These are phyloP conservation scores for Seira musarum DNA, from an alignment of 2,888 invertebrate genomes.

Conservation along the genomic window DNA sequence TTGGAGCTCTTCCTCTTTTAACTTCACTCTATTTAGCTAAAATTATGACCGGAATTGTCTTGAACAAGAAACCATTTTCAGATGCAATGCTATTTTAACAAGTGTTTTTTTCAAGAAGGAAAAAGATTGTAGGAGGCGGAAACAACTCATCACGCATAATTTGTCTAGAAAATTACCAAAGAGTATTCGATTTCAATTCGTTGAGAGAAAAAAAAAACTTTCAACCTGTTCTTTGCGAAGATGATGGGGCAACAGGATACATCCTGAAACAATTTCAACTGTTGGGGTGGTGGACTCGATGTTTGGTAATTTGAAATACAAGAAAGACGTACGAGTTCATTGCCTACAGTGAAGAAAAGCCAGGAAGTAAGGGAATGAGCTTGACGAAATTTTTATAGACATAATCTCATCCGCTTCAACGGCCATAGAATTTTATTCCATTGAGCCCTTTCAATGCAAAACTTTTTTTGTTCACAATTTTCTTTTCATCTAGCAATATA, in stretches of 20 bases:
- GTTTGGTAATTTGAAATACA: too few relatives aligned
- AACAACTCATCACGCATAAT: slow-evolving; percentile 36
- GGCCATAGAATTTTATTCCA: neutral
- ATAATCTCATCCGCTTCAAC: neutral
- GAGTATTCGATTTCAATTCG: too few relatives aligned
- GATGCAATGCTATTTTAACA: neutral
- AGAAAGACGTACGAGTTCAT: too few relatives aligned
- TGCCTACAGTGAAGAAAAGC: too few relatives aligned
- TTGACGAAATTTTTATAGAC: too few relatives aligned
- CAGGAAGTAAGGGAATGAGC: too few relatives aligned
- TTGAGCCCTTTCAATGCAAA: neutral
- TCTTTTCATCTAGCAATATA: neutral
- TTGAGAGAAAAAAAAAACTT: too few relatives aligned
- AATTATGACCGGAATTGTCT: neutral
- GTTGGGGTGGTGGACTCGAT: too few relatives aligned
- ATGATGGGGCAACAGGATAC: too few relatives aligned
- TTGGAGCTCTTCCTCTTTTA: neutral
- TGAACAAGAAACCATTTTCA: neutral
- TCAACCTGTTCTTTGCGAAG: too few relatives aligned
- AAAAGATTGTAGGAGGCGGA: slow-evolving; percentile 19
- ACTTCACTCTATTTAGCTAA: neutral
- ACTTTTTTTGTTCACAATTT: neutral
- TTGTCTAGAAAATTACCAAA: slow-evolving; percentile 28
- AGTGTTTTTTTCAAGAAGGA: neutral
- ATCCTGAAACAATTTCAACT: too few relatives aligned